phyloP scores from a whole-genome alignment of 1,140 invertebrate species.

The Saxidomus purpurata region DNA sequence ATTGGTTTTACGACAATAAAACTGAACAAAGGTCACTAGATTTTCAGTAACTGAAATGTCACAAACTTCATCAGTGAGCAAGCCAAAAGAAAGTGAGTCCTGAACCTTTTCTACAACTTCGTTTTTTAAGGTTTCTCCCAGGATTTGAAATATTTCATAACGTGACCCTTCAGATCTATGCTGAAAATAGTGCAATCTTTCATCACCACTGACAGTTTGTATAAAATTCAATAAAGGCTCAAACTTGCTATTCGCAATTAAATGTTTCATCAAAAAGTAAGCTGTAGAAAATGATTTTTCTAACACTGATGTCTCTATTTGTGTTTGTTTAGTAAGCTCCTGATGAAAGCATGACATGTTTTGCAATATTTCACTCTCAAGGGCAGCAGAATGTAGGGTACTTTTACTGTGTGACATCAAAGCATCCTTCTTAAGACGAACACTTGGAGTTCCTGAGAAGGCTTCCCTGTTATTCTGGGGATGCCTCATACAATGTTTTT shows the following conservation, averaged over 20 bases:
- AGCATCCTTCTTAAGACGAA: conserved; percentile 27
- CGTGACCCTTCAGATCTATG: conserved; percentile 43
- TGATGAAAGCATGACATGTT: conserved; percentile 40
- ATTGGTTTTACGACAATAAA: background rate
- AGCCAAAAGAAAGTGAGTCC: background rate
- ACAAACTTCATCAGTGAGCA: conserved; percentile 49
- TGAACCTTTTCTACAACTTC: conserved; percentile 5
- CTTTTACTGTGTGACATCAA: background rate
- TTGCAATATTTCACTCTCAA: conserved; percentile 43
- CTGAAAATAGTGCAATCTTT: conserved; percentile 53
- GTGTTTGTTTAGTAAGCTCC: conserved; percentile 20
- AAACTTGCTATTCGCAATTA: conserved; percentile 40
- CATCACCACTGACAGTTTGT: conserved; percentile 23
- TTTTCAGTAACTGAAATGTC: conserved; percentile 45
- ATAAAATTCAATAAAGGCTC: conserved; percentile 50
- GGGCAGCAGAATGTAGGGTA: conserved; percentile 8
- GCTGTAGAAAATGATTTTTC: conserved; percentile 33
- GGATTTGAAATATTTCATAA: conserved; percentile 39
- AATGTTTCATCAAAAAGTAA: conserved; percentile 51
- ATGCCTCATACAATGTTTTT: conserved; percentile 21
- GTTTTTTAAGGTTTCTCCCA: conserved; percentile 33
- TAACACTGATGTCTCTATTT: background rate
- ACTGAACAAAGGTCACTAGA: conserved; percentile 61
- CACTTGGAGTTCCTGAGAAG: conserved; percentile 7
- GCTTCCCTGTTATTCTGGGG: background rate